A percentile compares a stretch with the other conserved stretches of the same genome.
These are phyloP conservation scores for Sebastes glaucus DNA, from an alignment of 2,797 vertebrate species.

Conservation along the genomic window DNA sequence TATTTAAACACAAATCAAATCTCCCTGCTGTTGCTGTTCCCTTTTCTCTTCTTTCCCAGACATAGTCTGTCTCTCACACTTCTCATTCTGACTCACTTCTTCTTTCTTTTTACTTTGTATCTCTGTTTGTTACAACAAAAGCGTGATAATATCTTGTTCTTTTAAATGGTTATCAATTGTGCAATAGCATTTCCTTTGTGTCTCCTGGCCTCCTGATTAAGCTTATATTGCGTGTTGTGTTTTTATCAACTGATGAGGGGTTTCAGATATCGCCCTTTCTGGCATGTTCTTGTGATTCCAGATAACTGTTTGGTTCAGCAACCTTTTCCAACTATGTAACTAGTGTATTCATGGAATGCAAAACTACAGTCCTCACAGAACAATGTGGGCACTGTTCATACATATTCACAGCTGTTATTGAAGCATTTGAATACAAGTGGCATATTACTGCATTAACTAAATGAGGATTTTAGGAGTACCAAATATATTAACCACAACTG, in stretches of 20 bases:
- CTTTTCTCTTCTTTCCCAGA: background rate
- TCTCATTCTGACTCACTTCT: constrained; percentile 1
- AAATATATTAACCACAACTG: too few species aligned
- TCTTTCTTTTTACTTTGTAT: background rate
- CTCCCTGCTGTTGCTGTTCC: background rate
- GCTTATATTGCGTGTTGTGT: background rate
- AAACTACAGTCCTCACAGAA: background rate
- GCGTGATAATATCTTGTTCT: background rate
- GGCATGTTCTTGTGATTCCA: background rate
- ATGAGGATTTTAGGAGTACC: too few species aligned
- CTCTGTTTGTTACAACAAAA: background rate
- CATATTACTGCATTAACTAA: background rate
- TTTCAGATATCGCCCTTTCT: background rate
- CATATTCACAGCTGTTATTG: background rate
- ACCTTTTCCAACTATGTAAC: background rate
- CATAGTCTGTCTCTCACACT: background rate
- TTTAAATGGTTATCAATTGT: background rate
- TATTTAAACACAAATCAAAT: background rate
- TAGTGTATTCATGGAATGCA: background rate
- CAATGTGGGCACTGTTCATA: background rate
- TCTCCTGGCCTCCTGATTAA: background rate
- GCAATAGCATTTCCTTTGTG: background rate
- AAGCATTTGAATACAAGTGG: background rate
- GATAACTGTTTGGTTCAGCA: background rate
- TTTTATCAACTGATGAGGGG: background rate